Base-by-base conservation (phyloP, 2,888 invertebrate species). In the Cryptocephalus moraei region DNA sequence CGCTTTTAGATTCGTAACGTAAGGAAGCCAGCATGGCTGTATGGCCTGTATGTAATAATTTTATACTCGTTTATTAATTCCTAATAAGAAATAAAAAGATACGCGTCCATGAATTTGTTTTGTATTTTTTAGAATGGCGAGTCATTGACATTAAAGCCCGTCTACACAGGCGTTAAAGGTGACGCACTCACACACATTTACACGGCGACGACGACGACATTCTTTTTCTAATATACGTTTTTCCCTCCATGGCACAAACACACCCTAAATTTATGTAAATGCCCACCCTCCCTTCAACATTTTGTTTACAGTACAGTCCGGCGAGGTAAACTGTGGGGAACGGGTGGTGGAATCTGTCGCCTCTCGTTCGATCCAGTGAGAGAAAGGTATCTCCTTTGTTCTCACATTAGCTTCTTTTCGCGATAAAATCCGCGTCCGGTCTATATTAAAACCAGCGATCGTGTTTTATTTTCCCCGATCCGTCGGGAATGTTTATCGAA, bases 261-360 rank as follows among this genome's bases (percentile, higher is more conserved):
- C 56, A 56, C 63, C 62, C 61, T 54, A 55, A 59, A 55, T 58
- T 62, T 62, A 62, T 62, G 62, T 61, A 61, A 62, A 62, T 62
- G 56, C 49, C 54, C 59, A 48, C 61, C 61, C 58, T 62, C 62
- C 63, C 57, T 58, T 54, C 50, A 13, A 13, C 42, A 42, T 32
- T 59, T 63, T 62, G 62, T 60, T 61, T 60, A 63, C 60, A 50
- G 60, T 63, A 62, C 60, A 64, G 45, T 62, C 61, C 44, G 43
- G 11, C 39, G 2, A 36, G 6, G 22, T 22, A 6, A 22, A 6
- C 22, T 22, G n/a, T 6, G 22, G 22, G 22, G 22, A 6, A 22
- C 45, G 48, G 39, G 48, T 49, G 40, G 39, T 47, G 33, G 40
- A 36, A 41, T 43, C 45, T 39, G n/a, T 14, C 31, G 34, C 4